Evolutionary conservation across 2,888 invertebrate species (phyloP), one percentile per base, ranked within the genome.

Genomic region (Tetanocera ferruginea): DNA sequence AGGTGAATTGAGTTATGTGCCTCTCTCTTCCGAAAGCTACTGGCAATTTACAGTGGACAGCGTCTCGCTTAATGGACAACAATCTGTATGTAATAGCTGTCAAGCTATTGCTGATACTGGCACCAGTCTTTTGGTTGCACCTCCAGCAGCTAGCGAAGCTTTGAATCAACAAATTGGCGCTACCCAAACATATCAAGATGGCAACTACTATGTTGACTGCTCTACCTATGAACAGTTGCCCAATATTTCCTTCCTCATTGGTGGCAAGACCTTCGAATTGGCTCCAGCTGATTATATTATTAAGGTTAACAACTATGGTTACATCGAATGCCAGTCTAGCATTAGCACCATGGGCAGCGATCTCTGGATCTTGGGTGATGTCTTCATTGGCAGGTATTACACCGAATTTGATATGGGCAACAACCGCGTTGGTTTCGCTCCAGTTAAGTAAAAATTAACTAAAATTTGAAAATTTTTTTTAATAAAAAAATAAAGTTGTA

Each of bases 281-380:
- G 92, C 92, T 76, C 94, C 95, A 74, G 90, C 91, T 76, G 97
- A 97, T 89, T 99, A 99, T 89, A 92, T 98, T 51, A 52, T 78
- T 31, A 60, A 93, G 88, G 72, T 75, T 4, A 76, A 64, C 85
- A 91, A 95, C 78, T 17, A 8, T 11, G 73, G 49, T 1, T n/a
- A 9, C 3, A 64, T 5, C 1, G 3, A n/a, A 8, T 99, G 99
- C 87, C 91, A 98, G 85, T 96, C 96, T 84, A 98, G 98, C 78
- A 98, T 99, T 91, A 96, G 73, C 92, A 97, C 80, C 4, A 87
- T 98, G 97, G 91, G 94, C 96, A 83, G 82, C 4, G 82, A 83
- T 31, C 92, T 98, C 85, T 99, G 98, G 98, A 98, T 99, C 90
- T 92, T 98, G 80, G 98, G 98, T 79, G 98, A 98, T 90, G 96